Percentiles rank a stretch among this genome's conserved stretches.
Conservation (phyloP, 2,797 vertebrate genomes). For the Telmatherina bonti region DNA sequence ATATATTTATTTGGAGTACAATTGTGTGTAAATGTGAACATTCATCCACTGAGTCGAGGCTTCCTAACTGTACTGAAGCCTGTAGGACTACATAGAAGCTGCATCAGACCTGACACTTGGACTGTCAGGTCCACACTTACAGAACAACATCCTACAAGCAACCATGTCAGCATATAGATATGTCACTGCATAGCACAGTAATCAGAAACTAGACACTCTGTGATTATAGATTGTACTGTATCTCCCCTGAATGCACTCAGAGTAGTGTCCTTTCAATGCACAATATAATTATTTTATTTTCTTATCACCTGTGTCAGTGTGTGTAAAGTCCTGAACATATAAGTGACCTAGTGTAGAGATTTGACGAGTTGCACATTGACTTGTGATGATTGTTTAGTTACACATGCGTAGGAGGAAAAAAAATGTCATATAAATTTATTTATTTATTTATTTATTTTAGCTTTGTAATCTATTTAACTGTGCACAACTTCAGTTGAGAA, state of each 20-base stretch:
- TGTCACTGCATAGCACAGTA: conserved; percentile 72
- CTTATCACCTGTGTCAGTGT: conserved; percentile 63
- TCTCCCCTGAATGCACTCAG: conserved; percentile 73
- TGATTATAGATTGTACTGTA: conserved; percentile 66
- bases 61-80: conserved; percentile 64
- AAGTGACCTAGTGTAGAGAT: conserved; percentile 46
- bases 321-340: conserved; percentile 52
- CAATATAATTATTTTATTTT: conserved; percentile 60
- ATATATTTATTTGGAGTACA: conserved; percentile 88
- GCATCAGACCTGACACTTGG: conserved; percentile 33
- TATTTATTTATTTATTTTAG: conserved; percentile 29
- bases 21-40: conserved; percentile 86
- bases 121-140: conserved; percentile 48
- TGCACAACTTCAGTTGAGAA: conserved; percentile 23
- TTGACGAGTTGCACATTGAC: conserved; percentile 34
- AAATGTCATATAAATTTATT: conserved; percentile 31
- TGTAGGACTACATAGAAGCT: conserved; percentile 76
- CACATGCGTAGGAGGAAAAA: conserved; percentile 37
- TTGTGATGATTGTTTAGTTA: conserved; percentile 41
- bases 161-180: conserved; percentile 69
- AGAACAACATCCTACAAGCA: conserved; percentile 58
- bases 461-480: conserved; percentile 26
- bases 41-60: conserved; percentile 83
- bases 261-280: conserved; percentile 73
- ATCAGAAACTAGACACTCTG: conserved; percentile 65